Percentiles rank a stretch among this genome's conserved stretches.
These are phyloP conservation scores for Corbicula japonica DNA, from an alignment of 2,888 invertebrate genomes.

Conservation along the genomic window DNA sequence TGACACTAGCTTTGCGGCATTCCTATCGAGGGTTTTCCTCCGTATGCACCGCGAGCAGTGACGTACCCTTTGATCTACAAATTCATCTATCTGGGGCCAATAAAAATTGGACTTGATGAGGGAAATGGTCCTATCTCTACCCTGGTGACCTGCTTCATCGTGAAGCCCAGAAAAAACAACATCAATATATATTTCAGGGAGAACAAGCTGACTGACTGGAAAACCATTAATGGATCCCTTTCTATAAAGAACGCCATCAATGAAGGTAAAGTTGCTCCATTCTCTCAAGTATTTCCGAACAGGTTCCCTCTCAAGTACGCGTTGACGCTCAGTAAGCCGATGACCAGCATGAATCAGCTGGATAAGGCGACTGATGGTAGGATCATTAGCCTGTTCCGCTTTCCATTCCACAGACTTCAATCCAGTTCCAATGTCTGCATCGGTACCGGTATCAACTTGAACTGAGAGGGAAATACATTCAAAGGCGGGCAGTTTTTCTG, in stretches of 20 bases:
- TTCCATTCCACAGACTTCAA: conserved; percentile 10
- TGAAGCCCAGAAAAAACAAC: conserved; percentile 21
- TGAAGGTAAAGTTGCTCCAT: conserved; percentile 2
- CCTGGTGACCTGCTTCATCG: conserved; percentile 8
- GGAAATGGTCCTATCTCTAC: conserved; percentile 35
- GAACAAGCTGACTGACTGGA: conserved; percentile 13
- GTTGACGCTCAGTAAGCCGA: neutral
- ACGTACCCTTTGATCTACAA: conserved; percentile 15
- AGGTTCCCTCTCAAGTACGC: conserved; percentile 8
- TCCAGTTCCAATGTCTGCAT: neutral
- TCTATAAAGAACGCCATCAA: conserved; percentile 2
- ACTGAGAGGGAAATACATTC: neutral
- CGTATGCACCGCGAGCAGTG: conserved; percentile 21
- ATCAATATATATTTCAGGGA: neutral
- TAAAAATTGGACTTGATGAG: conserved; percentile 33
- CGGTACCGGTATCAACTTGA: neutral
- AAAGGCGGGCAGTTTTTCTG: neutral
- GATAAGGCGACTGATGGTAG: neutral
- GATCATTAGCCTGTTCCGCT: conserved; percentile 6
- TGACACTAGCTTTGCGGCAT: conserved; percentile 16
- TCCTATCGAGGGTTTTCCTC: neutral
- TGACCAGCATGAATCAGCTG: conserved; percentile 14
- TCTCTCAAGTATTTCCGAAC: conserved; percentile 15
- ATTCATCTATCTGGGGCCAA: conserved; percentile 33
- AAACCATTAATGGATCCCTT: neutral